A percentile compares a stretch with the other conserved stretches of the same genome.
phyloP scores from a whole-genome alignment of 2,888 invertebrate species.

The Synanthedon formicaeformis region DNA sequence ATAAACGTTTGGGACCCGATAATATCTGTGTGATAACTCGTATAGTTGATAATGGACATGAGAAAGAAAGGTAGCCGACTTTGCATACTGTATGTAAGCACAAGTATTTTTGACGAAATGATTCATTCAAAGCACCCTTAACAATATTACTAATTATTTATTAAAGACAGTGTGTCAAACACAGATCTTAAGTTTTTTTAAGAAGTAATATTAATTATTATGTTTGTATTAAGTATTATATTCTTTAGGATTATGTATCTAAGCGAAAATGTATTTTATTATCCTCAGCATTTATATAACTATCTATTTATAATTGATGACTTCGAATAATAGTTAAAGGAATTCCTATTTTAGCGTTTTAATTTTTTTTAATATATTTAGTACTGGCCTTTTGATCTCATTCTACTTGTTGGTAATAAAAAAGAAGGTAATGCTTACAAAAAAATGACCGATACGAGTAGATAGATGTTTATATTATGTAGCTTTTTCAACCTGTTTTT shows the following conservation, averaged over 20 bases:
- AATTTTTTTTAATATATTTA: background rate
- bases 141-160: background rate
- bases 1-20: slow-evolving; percentile 49
- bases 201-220: background rate
- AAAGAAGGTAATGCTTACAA: background rate
- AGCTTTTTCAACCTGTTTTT: slow-evolving; percentile 33
- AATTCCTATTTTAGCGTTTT: background rate
- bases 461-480: slow-evolving; percentile 13
- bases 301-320: too few species aligned
- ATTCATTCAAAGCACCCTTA: background rate
- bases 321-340: too few species aligned
- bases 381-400: background rate
- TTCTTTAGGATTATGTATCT: background rate
- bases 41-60: slow-evolving; percentile 18
- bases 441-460: background rate
- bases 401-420: background rate
- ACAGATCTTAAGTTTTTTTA: too few species aligned
- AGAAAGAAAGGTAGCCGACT: slow-evolving; percentile 46
- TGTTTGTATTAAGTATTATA: background rate
- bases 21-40: slow-evolving; percentile 43
- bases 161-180: background rate
- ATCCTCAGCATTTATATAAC: background rate
- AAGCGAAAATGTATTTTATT: background rate
- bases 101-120: slow-evolving; percentile 14
- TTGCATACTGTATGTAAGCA: slow-evolving; percentile 34